A percentile compares a stretch with the other conserved stretches of the same genome.
phyloP scores from a whole-genome alignment of 2,113 vertebrate species.

The Actinemys pallida region DNA sequence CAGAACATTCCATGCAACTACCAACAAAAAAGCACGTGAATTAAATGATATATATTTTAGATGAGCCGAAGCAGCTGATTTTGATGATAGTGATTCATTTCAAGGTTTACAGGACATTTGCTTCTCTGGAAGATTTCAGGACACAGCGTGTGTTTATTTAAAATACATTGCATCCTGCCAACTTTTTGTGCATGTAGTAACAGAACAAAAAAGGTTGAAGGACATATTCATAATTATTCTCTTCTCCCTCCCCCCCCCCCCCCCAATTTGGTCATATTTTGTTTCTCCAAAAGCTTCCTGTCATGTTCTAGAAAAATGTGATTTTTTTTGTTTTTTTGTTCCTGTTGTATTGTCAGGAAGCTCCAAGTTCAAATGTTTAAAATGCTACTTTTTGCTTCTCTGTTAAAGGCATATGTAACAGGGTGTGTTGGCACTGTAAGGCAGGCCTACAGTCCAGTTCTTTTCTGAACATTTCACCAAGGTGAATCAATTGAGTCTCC shows the following conservation, averaged over 20 bases:
- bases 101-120: background rate
- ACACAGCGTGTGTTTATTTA: background rate
- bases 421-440: background rate
- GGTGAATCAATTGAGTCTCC: rapidly evolving
- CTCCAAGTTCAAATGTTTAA: background rate
- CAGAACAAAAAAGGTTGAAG: background rate
- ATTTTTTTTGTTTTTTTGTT: background rate
- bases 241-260: background rate
- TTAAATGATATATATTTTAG: rapidly evolving
- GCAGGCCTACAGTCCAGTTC: background rate
- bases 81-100: background rate
- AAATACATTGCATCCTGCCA: background rate
- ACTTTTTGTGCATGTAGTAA: rapidly evolving
- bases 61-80: background rate
- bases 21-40: background rate
- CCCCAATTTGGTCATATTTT: background rate
- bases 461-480: background rate
- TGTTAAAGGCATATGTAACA: background rate
- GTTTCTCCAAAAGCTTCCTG: background rate
- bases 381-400: background rate
- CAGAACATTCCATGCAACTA: background rate
- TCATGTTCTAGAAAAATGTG: background rate
- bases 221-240: background rate
- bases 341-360: rapidly evolving
- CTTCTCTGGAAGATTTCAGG: background rate